Percentiles rank a stretch among this genome's conserved stretches.
These are phyloP conservation scores for Loris lydekkerianus DNA, from an alignment of 2,797 vertebrate genomes.

Conservation along the genomic window DNA sequence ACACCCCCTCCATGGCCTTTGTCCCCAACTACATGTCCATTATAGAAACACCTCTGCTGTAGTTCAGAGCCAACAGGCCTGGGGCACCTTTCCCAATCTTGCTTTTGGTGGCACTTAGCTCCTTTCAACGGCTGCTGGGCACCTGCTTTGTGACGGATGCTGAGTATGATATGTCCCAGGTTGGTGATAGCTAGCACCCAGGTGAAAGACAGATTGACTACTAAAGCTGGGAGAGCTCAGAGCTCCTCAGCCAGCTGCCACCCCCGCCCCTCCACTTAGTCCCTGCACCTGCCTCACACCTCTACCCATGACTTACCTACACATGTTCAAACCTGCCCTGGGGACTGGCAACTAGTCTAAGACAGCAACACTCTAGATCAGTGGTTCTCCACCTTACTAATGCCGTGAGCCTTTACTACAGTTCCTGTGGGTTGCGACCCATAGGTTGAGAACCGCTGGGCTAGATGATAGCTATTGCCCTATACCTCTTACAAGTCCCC, in stretches of 20 bases:
- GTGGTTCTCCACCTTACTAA: no score
- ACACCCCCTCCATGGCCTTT: neutral
- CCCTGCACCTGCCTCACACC: neutral
- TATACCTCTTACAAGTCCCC: neutral
- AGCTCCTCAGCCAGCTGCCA: neutral
- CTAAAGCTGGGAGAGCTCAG: neutral
- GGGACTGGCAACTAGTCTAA: neutral
- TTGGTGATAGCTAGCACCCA: neutral
- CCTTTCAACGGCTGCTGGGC: neutral
- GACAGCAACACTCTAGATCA: neutral
- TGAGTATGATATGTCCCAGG: neutral
- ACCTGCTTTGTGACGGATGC: neutral
- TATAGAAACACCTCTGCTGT: neutral
- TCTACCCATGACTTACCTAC: slow-evolving; percentile 37
- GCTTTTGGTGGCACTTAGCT: neutral
- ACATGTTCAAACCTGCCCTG: neutral
- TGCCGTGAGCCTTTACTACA: no score
- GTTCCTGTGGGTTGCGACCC: no score
- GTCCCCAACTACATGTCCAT: neutral
- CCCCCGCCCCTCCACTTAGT: neutral
- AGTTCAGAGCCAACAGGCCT: neutral
- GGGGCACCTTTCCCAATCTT: neutral
- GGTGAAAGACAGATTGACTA: neutral
- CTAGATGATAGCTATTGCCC: neutral
- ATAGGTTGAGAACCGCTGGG: no score